Conservation (phyloP, 2,888 invertebrate species). For the Chymomyza fuscimana region DNA sequence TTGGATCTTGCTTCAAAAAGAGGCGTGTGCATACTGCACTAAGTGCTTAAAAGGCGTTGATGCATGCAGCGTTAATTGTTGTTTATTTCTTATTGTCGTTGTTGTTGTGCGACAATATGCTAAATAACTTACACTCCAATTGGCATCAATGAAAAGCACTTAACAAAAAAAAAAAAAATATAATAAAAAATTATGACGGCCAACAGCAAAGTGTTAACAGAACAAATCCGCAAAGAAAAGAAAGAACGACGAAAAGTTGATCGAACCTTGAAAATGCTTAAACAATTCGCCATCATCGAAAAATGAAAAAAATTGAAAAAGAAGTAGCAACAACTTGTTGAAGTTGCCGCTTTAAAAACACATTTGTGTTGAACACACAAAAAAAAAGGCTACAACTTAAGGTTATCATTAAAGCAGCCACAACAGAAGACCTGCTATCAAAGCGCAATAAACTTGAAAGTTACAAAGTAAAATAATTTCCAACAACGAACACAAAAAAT, state of each 20-base stretch:
- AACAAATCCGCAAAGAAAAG: not conserved
- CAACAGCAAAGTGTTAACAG: not conserved
- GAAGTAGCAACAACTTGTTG: not conserved
- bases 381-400: conserved; percentile 25
- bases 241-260: conserved; percentile 49
- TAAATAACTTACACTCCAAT: conserved; percentile 47
- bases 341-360: conserved; percentile 32
- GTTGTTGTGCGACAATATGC: conserved; percentile 1
- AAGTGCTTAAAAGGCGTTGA: conserved; percentile 46
- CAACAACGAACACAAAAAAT: conserved; percentile 38
- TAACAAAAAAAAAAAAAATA: not conserved
- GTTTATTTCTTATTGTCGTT: conserved; percentile 1
- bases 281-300: conserved; percentile 35
- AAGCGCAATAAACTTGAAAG: conserved; percentile 36
- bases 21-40: not conserved
- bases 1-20: not conserved
- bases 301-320: not conserved
- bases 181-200: not conserved
- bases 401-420: conserved; percentile 54
- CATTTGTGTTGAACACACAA: conserved; percentile 20
- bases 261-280: conserved; percentile 66
- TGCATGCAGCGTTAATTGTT: conserved; percentile 44
- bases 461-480: conserved; percentile 21
- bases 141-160: conserved; percentile 44
- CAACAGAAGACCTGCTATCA: conserved; percentile 21